phyloP scores from a whole-genome alignment of 2,797 vertebrate genomes.

The Ptychadena robeensis region DNA sequence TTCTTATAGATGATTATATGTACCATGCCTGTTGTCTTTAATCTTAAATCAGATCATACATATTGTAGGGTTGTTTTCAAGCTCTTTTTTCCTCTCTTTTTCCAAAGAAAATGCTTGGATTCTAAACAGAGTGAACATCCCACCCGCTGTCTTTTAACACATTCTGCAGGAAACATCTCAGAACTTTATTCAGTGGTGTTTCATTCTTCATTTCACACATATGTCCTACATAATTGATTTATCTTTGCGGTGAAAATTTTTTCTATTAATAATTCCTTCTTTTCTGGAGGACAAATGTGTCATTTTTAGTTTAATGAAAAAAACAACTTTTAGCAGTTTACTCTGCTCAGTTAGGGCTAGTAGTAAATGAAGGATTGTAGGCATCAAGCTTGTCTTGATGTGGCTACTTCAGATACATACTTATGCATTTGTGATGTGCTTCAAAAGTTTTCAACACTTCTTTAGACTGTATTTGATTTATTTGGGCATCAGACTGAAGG shows the following conservation, averaged over 20 bases:
- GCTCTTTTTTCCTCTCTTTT: not conserved
- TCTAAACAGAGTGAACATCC: not conserved
- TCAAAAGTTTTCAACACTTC: too few species aligned
- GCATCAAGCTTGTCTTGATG: constrained; percentile 7
- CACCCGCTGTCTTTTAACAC: not conserved
- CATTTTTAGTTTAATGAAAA: constrained; percentile 12
- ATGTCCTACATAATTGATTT: constrained; percentile 37
- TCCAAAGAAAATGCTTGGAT: not conserved
- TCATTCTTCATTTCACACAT: constrained; percentile 15
- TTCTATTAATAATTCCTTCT: constrained; percentile 32
- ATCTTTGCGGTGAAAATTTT: not conserved
- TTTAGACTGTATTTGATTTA: too few species aligned
- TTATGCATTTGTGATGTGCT: too few species aligned
- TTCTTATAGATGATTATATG: not conserved
- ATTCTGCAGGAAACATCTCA: not conserved
- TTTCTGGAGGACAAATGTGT: too few species aligned
- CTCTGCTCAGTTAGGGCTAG: constrained; percentile 17
- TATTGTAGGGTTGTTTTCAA: not conserved
- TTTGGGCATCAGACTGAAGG: too few species aligned
- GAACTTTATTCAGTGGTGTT: not conserved
- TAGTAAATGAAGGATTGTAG: constrained; percentile 5
- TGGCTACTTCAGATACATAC: too few species aligned
- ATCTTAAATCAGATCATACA: not conserved
- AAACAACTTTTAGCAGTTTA: constrained; percentile 43
- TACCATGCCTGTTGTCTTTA: not conserved